These are phyloP conservation scores for Tribolium madens DNA, from an alignment of 1,140 invertebrate genomes.

Conservation along the genomic window DNA sequence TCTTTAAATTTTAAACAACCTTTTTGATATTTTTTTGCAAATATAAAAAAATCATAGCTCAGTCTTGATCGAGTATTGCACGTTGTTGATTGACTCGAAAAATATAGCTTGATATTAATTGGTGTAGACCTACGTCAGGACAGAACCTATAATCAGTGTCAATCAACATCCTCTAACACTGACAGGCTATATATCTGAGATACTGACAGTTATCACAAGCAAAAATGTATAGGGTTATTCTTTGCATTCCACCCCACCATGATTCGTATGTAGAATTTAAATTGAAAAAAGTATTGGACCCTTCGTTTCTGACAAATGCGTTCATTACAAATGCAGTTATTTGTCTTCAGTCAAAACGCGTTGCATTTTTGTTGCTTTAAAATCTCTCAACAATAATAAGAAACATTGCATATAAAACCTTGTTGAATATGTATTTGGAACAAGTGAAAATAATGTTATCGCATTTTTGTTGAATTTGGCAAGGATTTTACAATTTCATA, in stretches of 20 bases:
- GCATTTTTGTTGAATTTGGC: not conserved
- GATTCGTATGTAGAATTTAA: slow-evolving; percentile 52
- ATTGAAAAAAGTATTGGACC: slow-evolving; percentile 54
- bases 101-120: slow-evolving; percentile 33
- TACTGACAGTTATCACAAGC: slow-evolving; percentile 55
- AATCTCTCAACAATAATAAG: no score
- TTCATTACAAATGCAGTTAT: not conserved
- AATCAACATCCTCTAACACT: slow-evolving; percentile 53
- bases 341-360: not conserved
- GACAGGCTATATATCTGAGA: slow-evolving; percentile 51
- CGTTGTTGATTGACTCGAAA: not conserved
- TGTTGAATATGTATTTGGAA: not conserved
- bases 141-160: slow-evolving; percentile 55
- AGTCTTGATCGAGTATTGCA: not conserved
- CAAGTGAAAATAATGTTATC: no score
- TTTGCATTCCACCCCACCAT: slow-evolving; percentile 48
- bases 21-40: not conserved
- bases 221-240: slow-evolving; percentile 55
- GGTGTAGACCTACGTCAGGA: slow-evolving; percentile 53
- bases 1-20: slow-evolving; percentile 42
- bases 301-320: not conserved
- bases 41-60: not conserved
- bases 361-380: no score
- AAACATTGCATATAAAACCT: no score
- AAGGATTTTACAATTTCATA: not conserved